phyloP scores from a whole-genome alignment of 2,888 invertebrate genomes.

The Zhengitettix transpicula region DNA sequence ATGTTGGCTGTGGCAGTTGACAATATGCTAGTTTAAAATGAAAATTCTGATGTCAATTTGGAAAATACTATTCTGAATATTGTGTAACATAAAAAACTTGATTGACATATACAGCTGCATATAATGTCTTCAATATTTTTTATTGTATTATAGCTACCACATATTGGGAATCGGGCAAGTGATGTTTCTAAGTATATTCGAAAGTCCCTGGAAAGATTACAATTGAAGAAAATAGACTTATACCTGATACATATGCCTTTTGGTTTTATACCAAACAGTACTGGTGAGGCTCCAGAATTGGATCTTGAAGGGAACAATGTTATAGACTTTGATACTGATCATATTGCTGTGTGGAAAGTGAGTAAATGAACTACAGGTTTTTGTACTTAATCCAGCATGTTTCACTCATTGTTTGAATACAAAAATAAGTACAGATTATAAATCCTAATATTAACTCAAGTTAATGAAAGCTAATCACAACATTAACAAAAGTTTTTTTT shows the following conservation, averaged over 20 bases:
- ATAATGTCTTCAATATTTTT: background rate
- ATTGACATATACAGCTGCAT: background rate
- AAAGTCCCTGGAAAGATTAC: conserved; percentile 20
- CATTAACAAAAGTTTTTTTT: no score
- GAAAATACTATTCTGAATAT: no score
- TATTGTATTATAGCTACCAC: conserved; percentile 14
- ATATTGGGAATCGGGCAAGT: conserved; percentile 16
- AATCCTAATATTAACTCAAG: background rate
- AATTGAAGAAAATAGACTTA: conserved; percentile 27
- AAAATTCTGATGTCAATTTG: no score
- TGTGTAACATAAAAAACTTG: background rate
- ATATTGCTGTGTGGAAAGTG: conserved; percentile 26
- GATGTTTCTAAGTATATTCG: conserved; percentile 18
- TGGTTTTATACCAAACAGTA: conserved; percentile 16
- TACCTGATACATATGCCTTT: conserved; percentile 27
- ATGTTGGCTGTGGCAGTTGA: no score
- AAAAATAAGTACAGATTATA: background rate
- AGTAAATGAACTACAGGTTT: background rate
- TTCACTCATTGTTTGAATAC: background rate
- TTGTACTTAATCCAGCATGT: background rate
- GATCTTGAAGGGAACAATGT: conserved; percentile 19
- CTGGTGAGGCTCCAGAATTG: conserved; percentile 20
- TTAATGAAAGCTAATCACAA: no score
- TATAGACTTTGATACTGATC: conserved; percentile 21
- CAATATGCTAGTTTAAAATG: no score